A percentile compares a stretch with the other conserved stretches of the same genome.
Evolutionary conservation across 2,797 vertebrate genomes (phyloP).

Genomic region (Ctenopoma kingsleyae): DNA sequence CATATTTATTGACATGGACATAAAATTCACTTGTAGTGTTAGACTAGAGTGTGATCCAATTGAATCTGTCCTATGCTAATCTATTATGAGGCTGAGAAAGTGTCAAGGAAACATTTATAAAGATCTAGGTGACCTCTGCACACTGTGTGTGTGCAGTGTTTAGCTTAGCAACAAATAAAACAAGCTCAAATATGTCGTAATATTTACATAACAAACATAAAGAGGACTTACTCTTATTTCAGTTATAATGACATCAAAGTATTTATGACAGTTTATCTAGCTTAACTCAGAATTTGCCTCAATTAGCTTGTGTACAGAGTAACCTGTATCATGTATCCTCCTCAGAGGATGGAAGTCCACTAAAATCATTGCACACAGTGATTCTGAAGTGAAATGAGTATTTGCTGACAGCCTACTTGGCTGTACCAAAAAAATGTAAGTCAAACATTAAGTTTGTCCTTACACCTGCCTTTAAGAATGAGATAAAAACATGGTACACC

Average conservation of each 20-base stretch:
- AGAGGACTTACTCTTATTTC: no score
- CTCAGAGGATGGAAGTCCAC: no score
- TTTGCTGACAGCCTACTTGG: neutral
- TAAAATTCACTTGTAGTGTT: constrained; percentile 1
- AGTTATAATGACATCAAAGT: no score
- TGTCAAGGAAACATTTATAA: no score
- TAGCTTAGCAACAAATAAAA: neutral
- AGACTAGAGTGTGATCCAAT: neutral
- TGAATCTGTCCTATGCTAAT: neutral
- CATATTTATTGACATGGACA: neutral
- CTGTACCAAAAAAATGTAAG: neutral
- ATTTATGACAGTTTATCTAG: no score
- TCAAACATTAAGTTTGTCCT: neutral
- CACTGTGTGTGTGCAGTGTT: neutral
- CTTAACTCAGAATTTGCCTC: neutral
- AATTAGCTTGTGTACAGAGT: neutral
- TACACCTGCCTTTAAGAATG: neutral
- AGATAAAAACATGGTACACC: no score
- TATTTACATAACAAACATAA: no score
- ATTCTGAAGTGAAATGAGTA: neutral
- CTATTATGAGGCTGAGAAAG: neutral
- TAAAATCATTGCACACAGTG: no score
- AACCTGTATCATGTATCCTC: neutral
- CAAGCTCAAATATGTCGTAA: no score
- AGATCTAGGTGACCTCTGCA: no score